Base-by-base conservation (phyloP, 1,140 invertebrate species). In the Mamestra configurata region DNA sequence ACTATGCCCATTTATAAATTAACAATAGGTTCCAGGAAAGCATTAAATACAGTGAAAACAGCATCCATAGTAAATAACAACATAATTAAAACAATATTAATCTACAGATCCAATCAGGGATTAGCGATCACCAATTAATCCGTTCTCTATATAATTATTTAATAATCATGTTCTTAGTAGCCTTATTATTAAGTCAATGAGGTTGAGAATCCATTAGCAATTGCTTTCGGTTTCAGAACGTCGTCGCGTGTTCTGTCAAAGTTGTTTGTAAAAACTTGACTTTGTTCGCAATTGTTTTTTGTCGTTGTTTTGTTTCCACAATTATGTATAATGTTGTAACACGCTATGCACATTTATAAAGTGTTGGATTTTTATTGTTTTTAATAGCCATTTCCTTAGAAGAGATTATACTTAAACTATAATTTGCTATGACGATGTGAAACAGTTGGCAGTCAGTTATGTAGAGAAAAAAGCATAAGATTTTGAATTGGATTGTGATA, bases 61-160 rank as follows among this genome's bases (percentile, higher is more conserved):
- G 27, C 51, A 57, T 70, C 66, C 22, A 78, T 4, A 27, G 15
- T 70, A 49, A 70, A 53, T 70, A n/a, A 57, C 43, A 13, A 3
- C 55, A 49, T 57, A 78, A 70, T 73, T 73, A 73, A 57, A 57
- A 40, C 35, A 40, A 73, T 35, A 73, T 73, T 53, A 57, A 40
- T 37, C 46, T 70, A 31, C 64, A 57, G 51, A 70, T 70, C n/a
- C n/a, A 51, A 77, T 77, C 35, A 27, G 27, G 35, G 77, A 78
- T 77, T 53, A 77, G 31, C 27, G 15, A 49, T 70, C 27, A 22
- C 13, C 22, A 78, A 66, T 78, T 70, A 53, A 78, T 57, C 76
- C 22, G n/a, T 70, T 57, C 75, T 77, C 43, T 35, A 66, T 51
- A 35, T 49, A 78, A 78, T 78, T 78, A 78, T 53, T 53, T 31